Conservation (phyloP, 2,888 invertebrate genomes). For the Falcaria lacertinaria region DNA sequence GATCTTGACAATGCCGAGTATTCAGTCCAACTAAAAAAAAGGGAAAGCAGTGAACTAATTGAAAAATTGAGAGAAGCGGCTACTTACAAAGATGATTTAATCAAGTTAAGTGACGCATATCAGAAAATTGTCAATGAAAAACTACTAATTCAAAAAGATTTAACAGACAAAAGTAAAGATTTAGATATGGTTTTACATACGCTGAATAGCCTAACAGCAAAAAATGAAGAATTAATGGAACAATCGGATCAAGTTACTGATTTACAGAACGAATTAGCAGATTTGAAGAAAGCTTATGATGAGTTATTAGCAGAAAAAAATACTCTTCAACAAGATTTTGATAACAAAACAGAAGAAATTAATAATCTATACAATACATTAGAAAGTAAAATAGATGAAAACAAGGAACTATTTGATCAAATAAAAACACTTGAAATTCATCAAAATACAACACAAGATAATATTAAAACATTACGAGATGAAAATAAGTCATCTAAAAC, state of each 20-base stretch:
- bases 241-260: constrained; percentile 20
- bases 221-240: constrained; percentile 26
- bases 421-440: constrained; percentile 29
- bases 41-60: constrained; percentile 38
- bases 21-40: constrained; percentile 34
- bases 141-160: constrained; percentile 26
- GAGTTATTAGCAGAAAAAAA: constrained; percentile 33
- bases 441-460: constrained; percentile 24
- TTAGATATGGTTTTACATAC: constrained; percentile 21
- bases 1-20: constrained; percentile 36
- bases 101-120: constrained; percentile 27
- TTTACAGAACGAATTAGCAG: constrained; percentile 30
- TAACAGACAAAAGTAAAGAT: constrained; percentile 31
- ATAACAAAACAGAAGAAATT: constrained; percentile 37
- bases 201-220: constrained; percentile 20
- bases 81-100: constrained; percentile 33
- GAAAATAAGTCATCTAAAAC: constrained; percentile 36
- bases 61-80: constrained; percentile 31
- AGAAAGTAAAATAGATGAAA: constrained; percentile 47
- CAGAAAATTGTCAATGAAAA: constrained; percentile 35
- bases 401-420: constrained; percentile 31
- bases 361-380: constrained; percentile 36
- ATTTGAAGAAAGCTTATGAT: constrained; percentile 26
- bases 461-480: constrained; percentile 34
- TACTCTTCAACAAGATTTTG: constrained; percentile 29